phyloP scores from a whole-genome alignment of 2,797 vertebrate species.

The Valencia hispanica region DNA sequence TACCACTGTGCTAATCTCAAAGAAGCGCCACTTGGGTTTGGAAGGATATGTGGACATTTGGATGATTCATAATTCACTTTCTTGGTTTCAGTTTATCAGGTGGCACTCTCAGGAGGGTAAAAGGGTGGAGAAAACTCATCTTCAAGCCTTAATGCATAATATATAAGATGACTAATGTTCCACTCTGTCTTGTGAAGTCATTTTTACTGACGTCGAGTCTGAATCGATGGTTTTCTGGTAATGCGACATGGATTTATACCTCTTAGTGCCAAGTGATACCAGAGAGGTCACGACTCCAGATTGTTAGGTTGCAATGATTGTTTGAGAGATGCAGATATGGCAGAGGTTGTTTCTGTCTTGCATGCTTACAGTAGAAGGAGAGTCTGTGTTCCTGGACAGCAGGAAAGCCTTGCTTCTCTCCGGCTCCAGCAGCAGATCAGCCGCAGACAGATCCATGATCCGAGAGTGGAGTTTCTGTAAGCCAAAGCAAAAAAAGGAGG shows the following conservation, averaged over 20 bases:
- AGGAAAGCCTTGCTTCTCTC: constrained; percentile 81
- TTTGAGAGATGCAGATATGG: neutral
- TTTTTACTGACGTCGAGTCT: constrained; percentile 84
- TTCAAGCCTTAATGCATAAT: constrained; percentile 88
- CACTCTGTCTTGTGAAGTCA: constrained; percentile 83
- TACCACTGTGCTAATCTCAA: constrained; percentile 26
- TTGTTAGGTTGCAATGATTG: constrained; percentile 64
- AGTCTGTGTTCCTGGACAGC: constrained; percentile 75
- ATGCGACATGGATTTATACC: constrained; percentile 85
- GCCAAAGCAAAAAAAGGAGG: constrained; percentile 4
- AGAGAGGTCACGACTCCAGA: constrained; percentile 65
- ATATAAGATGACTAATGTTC: constrained; percentile 90
- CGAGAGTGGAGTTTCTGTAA: constrained; percentile 89
- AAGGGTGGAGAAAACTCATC: constrained; percentile 53
- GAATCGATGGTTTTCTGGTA: constrained; percentile 90
- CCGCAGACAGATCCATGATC: constrained; percentile 87
- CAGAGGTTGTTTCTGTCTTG: constrained; percentile 1
- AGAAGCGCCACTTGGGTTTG: constrained; percentile 14
- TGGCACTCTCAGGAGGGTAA: constrained; percentile 50
- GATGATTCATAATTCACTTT: constrained; percentile 29
- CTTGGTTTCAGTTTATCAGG: constrained; percentile 49
- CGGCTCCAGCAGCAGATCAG: constrained; percentile 85
- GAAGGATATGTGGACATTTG: constrained; percentile 13
- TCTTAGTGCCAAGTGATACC: constrained; percentile 83
- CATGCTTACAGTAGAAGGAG: constrained; percentile 80